A percentile compares a stretch with the other conserved stretches of the same genome.
These are phyloP conservation scores for Aegotheles bennettii DNA, from an alignment of 2,113 vertebrate species.

Conservation along the genomic window DNA sequence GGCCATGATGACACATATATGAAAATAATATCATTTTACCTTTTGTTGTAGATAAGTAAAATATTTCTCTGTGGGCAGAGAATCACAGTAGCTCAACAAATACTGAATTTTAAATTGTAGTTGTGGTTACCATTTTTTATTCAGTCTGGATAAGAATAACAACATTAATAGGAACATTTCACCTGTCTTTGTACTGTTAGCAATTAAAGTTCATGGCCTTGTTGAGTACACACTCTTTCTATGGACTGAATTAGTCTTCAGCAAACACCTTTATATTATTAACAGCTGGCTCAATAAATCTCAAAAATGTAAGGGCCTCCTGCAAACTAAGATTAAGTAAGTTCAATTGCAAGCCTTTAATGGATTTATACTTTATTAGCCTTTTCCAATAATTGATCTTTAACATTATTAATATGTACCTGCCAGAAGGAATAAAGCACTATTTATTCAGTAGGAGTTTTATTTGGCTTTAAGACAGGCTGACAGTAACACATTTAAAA, in stretches of 20 bases:
- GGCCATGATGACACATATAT: background rate
- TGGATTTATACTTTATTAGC: constrained; percentile 13
- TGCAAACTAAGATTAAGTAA: constrained; percentile 34
- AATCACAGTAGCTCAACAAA: background rate
- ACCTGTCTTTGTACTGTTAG: background rate
- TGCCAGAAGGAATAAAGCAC: background rate
- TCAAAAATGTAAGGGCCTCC: constrained; percentile 4
- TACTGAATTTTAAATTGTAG: background rate
- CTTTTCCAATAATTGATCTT: constrained; percentile 46
- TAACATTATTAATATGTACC: constrained; percentile 15
- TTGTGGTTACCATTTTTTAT: background rate
- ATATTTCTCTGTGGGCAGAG: background rate
- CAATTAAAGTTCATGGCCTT: background rate
- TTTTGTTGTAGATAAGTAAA: background rate
- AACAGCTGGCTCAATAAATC: constrained; percentile 34
- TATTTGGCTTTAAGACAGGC: background rate
- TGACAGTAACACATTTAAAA: constrained; percentile 11
- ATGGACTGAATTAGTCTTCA: background rate
- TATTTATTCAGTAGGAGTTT: background rate
- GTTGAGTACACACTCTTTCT: background rate
- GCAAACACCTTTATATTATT: constrained; percentile 14
- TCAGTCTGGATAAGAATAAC: background rate
- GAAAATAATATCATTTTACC: background rate
- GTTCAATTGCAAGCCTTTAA: constrained; percentile 17
- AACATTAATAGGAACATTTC: background rate